Base-by-base conservation (phyloP, 2,888 invertebrate species). In the Hipparchia semele region DNA sequence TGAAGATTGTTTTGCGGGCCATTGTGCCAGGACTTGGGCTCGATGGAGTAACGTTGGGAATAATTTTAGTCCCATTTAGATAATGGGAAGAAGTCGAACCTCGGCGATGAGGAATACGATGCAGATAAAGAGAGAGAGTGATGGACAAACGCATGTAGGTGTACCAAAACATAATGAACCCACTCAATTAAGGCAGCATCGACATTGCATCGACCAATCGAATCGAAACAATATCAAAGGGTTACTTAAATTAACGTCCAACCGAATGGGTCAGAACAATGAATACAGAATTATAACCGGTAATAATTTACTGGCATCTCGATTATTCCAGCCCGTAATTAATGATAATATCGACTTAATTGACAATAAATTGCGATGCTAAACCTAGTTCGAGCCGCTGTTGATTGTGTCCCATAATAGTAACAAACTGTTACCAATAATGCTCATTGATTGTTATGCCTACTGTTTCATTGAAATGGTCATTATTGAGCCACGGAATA, bases 341-440 rank as follows among this genome's bases (percentile, higher is more conserved):
- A 68, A 60, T 68, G 68, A 68, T 68, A 60, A 60, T 68, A 68
- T 68, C 68, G 68, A 68, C 59, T 49, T 68, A 68, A 68, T 68
- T 68, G 68, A 60, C 68, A 59, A 68, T 68, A 68, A 68, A 60
- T 60, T 60, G 68, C 49, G 68, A 60, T 33, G 49, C 49, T 51
- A 59, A 68, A 33, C 68, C 49, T 58, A 58, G 67, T 13, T 13
- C 56, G 23, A 53, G 56, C 46, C 56, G n/a, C 60, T n/a, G 33
- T 51, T 51, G 51, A 68, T 60, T 68, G 68, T 68, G 59, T 33
- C 59, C 68, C 60, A 60, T 68, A 60, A 60, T 60, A 68, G 58
- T 58, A 58, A 59, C 68, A 59, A 60, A 59, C 68, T 49, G 51
- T 60, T 60, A 51, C 33, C 68, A 68, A 51, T 68, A 68, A 59